Conservation (phyloP, 1,140 invertebrate genomes). For the Orchestia grillus region DNA sequence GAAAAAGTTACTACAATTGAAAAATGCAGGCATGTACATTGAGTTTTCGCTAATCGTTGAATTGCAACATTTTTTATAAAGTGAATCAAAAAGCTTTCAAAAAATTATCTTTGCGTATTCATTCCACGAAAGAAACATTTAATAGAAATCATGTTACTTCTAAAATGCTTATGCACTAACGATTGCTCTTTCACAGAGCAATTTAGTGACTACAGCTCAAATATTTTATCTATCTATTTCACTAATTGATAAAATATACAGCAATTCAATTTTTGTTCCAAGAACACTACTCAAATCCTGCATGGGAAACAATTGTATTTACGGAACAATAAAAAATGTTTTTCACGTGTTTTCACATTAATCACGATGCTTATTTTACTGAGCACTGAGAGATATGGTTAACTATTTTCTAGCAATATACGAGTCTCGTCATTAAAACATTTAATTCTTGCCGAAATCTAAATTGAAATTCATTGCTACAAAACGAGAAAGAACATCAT, state of each 20-base stretch:
- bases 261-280: background rate
- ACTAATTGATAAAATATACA: too few species aligned
- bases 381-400: background rate
- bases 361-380: background rate
- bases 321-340: background rate
- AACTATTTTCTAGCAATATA: background rate
- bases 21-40: background rate
- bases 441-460: background rate
- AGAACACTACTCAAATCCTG: background rate
- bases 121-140: background rate
- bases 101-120: background rate
- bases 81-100: background rate
- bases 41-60: background rate
- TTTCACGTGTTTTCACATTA: background rate
- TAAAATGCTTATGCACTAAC: background rate
- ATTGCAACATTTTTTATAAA: background rate
- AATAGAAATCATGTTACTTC: background rate
- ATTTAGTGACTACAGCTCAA: background rate
- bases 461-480: background rate
- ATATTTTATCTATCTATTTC: background rate
- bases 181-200: background rate
- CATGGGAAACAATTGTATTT: background rate
- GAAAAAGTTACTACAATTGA: background rate
- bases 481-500: background rate
- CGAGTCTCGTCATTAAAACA: background rate